These are phyloP conservation scores for Hycleus phaleratus DNA, from an alignment of 1,140 invertebrate species.

Conservation along the genomic window DNA sequence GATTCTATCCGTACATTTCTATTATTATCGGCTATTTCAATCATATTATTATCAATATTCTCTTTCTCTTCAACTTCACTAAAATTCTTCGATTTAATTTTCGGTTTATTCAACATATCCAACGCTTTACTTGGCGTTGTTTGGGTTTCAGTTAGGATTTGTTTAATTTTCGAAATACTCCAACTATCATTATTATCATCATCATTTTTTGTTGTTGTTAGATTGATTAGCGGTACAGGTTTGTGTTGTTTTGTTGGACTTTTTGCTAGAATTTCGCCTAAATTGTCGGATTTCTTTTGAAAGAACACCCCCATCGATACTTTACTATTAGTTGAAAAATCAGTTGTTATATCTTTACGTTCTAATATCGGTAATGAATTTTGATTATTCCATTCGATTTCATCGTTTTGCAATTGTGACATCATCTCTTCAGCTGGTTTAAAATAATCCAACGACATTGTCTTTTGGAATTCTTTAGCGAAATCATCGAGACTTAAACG, in stretches of 20 bases:
- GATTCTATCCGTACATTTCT: constrained; percentile 7
- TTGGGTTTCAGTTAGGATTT: constrained; percentile 13
- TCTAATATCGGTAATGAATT: constrained; percentile 21
- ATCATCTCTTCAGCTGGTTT: constrained; percentile 24
- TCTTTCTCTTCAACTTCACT: not conserved
- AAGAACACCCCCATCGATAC: constrained; percentile 33
- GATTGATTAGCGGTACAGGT: constrained; percentile 22
- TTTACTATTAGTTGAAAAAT: constrained; percentile 5
- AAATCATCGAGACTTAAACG: constrained; percentile 21
- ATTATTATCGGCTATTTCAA: constrained; percentile 11
- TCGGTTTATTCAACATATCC: constrained; percentile 18
- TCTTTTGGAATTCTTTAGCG: constrained; percentile 17
- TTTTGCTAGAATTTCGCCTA: constrained; percentile 15
- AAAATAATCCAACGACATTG: constrained; percentile 21
- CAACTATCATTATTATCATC: constrained; percentile 12
- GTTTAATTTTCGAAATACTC: constrained; percentile 22
- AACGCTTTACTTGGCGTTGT: constrained; percentile 17
- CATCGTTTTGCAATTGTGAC: constrained; percentile 24
- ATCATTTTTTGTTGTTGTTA: not conserved
- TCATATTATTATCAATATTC: not conserved
- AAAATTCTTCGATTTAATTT: not conserved
- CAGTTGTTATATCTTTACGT: too few relatives aligned
- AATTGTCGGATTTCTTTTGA: constrained; percentile 23
- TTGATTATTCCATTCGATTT: constrained; percentile 30
- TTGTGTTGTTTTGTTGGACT: constrained; percentile 20